Base-by-base conservation (phyloP, 2,797 vertebrate species). In the Danio aesculapii region DNA sequence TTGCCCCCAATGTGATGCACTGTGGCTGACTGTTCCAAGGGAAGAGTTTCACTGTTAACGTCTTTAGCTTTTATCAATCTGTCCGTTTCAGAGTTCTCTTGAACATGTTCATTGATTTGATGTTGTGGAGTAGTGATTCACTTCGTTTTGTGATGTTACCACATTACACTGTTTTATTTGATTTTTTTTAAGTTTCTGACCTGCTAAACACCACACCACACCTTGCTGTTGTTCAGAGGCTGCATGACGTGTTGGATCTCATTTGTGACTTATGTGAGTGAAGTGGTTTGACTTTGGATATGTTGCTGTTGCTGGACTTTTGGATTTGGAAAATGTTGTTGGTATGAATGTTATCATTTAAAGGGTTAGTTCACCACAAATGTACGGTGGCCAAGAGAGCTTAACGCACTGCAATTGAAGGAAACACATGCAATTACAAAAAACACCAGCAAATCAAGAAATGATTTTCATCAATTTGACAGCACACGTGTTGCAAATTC, bases 201-300 rank as follows among this genome's bases (percentile, higher is more conserved):
- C 57, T 81, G 83, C 63, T 53, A 44, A 71, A 66, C 50, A 66
- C 64, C 41, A 72, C 30, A 30, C 30, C 30, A 81, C 81, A 77
- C 68, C 71, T 83, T 76, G 58, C 59, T 79, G 75, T 66, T 79
- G 74, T 81, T 84, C 82, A 72, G 50, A 76, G 75, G 77, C 79
- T 86, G 88, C 86, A 88, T 88, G 87, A 83, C 41, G 80, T 86
- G 73, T 80, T 47, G 74, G 67, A 75, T 39, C 41, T 83, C 77
- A 85, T 87, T 49, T 82, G 84, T 81, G 70, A 73, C 59, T 68
- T 58, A 47, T 12, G 70, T 83, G 83, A 62, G 52, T 71, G 52
- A 74, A 83, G 75, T 79, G 80, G 66, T 68, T 81, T 76, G 71
- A 62, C 71, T 71, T 71, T 1, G 21, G 50, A 12, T 71, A 64